Conservation (phyloP, 2,113 vertebrate species). For the Bos indicus region DNA sequence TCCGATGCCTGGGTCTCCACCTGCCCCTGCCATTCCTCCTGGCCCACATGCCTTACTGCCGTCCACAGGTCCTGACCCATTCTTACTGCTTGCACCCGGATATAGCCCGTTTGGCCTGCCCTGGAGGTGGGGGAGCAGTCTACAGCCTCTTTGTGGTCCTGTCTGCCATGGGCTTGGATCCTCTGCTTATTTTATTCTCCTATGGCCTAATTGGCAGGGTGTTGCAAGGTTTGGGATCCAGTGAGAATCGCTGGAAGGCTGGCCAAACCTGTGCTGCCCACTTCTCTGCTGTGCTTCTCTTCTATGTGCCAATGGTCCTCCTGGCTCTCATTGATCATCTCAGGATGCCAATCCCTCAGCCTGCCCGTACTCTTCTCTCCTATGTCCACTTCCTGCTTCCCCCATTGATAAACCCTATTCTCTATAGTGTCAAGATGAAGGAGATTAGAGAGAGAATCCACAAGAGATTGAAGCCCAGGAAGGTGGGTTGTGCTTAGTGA, state of each 20-base stretch:
- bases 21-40: slow-evolving; percentile 58
- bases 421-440: slow-evolving; percentile 69
- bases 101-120: slow-evolving; percentile 43
- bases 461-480: slow-evolving; percentile 28
- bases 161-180: slow-evolving; percentile 41
- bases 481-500: slow-evolving; percentile 24
- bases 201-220: slow-evolving; percentile 40
- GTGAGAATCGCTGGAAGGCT: slow-evolving; percentile 59
- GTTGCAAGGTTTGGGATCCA: slow-evolving; percentile 10
- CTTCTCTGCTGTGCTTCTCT: slow-evolving; percentile 50
- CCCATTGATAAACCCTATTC: slow-evolving; percentile 64
- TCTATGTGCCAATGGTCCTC: slow-evolving; percentile 56
- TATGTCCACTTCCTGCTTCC: slow-evolving; percentile 69
- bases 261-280: slow-evolving; percentile 56
- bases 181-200: slow-evolving; percentile 62
- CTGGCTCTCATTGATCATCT: slow-evolving; percentile 59
- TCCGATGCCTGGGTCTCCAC: slow-evolving; percentile 33
- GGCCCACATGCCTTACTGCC: slow-evolving; percentile 62
- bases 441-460: slow-evolving; percentile 59
- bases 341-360: slow-evolving; percentile 6
- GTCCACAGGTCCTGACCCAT: slow-evolving; percentile 51
- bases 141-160: slow-evolving; percentile 59
- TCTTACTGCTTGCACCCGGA: slow-evolving; percentile 71
- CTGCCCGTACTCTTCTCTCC: slow-evolving; percentile 66
- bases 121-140: neutral